These are phyloP conservation scores for Bilobella aurantiaca DNA, from an alignment of 1,140 invertebrate species.

Conservation along the genomic window DNA sequence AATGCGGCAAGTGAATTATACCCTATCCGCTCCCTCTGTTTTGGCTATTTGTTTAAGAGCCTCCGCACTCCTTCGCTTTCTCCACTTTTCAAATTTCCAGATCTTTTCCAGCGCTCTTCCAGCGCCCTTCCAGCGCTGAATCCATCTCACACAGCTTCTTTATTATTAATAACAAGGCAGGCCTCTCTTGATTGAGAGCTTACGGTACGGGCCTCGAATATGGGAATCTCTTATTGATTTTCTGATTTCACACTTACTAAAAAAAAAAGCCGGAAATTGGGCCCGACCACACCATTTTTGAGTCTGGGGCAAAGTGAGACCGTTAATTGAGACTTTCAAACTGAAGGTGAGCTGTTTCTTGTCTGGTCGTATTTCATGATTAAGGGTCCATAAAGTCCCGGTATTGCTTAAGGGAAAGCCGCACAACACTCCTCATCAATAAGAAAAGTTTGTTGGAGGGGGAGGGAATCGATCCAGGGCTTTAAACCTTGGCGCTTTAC, in stretches of 20 bases:
- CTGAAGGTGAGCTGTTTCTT: not conserved
- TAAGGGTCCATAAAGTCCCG: conserved; percentile 4
- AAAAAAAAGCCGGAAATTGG: no score
- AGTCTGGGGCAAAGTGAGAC: no score
- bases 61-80: not conserved
- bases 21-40: not conserved
- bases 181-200: no score
- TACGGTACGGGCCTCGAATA: no score
- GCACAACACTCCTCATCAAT: conserved; percentile 6
- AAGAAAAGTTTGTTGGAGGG: not conserved
- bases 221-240: no score
- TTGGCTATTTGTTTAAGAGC: not conserved
- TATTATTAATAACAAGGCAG: no score
- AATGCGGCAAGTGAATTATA: conserved; percentile 2
- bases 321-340: not conserved
- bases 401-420: not conserved
- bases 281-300: no score
- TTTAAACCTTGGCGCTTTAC: not conserved
- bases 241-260: no score
- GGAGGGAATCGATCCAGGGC: not conserved
- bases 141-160: no score
- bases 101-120: no score
- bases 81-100: not conserved
- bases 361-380: not conserved
- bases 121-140: no score